Base-by-base conservation (phyloP, 2,888 invertebrate species). In the Drosophila sordidula region DNA sequence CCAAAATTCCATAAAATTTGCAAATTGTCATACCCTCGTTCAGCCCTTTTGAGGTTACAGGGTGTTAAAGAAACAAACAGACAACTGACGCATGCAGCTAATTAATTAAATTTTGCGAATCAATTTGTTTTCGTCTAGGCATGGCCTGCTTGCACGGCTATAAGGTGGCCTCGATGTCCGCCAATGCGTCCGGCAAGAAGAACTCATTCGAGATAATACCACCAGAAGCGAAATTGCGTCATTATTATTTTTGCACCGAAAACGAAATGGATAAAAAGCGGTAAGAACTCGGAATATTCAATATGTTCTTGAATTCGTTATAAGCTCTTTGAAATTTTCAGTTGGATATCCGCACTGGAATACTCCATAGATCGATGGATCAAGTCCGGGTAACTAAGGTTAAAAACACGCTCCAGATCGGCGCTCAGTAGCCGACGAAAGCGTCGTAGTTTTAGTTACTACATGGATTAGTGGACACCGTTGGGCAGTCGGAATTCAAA, bases 121-220 rank as follows among this genome's bases (percentile, higher is more conserved):
- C 64, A 78, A 66, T 61, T 69, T 42, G 55, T 16, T 51, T 42
- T 71, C 56, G 55, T 65, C 29, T 62, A 97, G 97, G 97, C 64
- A 97, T 98, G 93, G 97, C 97, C 47, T 98, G 98, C 92, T 94
- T 99, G 45, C 98, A 98, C 92, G 98, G 98, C 52, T 98, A 98
- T 93, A 92, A 92, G 49, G 91, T 92, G 59, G 95, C 95, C 90
- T 97, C 98, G 76, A 97, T 98, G 92, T 96, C 96, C 75, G 90
- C 91, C 9, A 95, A 95, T 32, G 94, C 96, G 5, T 96, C 96
- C n/a, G 96, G 96, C 51, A 97, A 97, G 92, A 97, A 97, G 91
- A 96, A 96, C 91, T 97, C 97, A 16, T 98, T 98, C 91, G 97
- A 97, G 93, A 95, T 98, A 62, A 94, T 97, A 91, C 98, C 98